These are phyloP conservation scores for Phoxinus dragarum DNA, from an alignment of 2,797 vertebrate genomes.

Conservation along the genomic window DNA sequence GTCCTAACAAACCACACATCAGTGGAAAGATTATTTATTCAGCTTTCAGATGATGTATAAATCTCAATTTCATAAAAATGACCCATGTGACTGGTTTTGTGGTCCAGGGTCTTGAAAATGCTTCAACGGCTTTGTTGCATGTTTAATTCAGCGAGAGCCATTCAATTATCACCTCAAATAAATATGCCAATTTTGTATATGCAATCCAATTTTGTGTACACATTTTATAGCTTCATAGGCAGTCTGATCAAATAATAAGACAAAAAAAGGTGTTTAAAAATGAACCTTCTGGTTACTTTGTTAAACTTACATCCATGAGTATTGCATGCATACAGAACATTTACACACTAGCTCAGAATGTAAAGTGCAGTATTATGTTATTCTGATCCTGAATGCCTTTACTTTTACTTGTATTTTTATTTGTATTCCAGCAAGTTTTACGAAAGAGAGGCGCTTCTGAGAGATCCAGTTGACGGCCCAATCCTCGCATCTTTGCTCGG, in stretches of 20 bases:
- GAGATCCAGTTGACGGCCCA: conserved; percentile 95
- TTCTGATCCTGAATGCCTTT: neutral
- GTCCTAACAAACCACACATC: too few species aligned
- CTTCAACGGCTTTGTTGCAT: neutral
- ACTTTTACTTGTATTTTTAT: neutral
- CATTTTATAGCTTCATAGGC: neutral
- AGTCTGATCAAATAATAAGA: neutral
- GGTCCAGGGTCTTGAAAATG: neutral
- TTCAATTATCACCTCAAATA: neutral
- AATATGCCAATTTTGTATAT: neutral
- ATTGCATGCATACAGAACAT: neutral
- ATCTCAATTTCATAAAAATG: too few species aligned
- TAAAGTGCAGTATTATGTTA: neutral
- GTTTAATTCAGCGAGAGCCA: neutral
- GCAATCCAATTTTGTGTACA: neutral
- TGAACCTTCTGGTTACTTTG: neutral
- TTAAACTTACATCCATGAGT: neutral
- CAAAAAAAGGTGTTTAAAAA: neutral
- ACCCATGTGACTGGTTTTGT: too few species aligned
- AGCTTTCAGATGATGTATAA: too few species aligned
- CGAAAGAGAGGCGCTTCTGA: conserved; percentile 93
- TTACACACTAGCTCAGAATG: neutral
- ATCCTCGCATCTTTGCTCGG: conserved; percentile 96
- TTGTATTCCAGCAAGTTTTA: conserved; percentile 87
- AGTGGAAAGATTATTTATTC: too few species aligned